phyloP scores from a whole-genome alignment of 2,113 vertebrate species.

The Reinhardtius hippoglossoides region DNA sequence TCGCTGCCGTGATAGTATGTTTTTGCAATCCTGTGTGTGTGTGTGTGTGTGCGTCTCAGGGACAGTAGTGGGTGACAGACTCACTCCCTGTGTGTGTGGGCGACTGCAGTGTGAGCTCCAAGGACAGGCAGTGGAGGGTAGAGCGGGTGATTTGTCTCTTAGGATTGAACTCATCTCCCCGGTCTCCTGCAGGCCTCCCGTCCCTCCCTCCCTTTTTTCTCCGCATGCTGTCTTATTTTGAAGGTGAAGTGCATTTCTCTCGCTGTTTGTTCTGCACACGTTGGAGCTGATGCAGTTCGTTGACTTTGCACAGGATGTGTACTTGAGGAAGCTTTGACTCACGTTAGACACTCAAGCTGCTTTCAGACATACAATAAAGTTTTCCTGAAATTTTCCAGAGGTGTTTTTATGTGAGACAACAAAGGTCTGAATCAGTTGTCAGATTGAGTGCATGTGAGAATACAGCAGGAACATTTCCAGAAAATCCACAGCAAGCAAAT shows the following conservation, averaged over 20 bases:
- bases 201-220: conserved; percentile 22
- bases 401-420: background rate
- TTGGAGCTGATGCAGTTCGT: conserved; percentile 46
- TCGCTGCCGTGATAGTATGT: conserved; percentile 25
- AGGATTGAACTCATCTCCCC: conserved; percentile 69
- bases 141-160: conserved; percentile 78
- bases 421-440: background rate
- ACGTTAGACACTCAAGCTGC: background rate
- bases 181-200: conserved; percentile 57
- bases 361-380: background rate
- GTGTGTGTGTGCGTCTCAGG: conserved; percentile 50
- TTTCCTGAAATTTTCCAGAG: no score
- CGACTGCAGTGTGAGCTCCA: conserved; percentile 64
- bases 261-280: conserved; percentile 37
- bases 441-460: no score
- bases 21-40: conserved; percentile 56
- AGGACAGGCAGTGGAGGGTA: conserved; percentile 76
- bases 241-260: conserved; percentile 72
- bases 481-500: no score
- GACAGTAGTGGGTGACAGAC: conserved; percentile 61
- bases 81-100: conserved; percentile 36
- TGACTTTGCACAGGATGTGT: conserved; percentile 18
- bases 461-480: no score
- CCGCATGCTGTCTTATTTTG: conserved; percentile 65
- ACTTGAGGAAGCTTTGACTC: conserved; percentile 7